phyloP scores from a whole-genome alignment of 2,797 vertebrate species.

The Selene dorsalis region DNA sequence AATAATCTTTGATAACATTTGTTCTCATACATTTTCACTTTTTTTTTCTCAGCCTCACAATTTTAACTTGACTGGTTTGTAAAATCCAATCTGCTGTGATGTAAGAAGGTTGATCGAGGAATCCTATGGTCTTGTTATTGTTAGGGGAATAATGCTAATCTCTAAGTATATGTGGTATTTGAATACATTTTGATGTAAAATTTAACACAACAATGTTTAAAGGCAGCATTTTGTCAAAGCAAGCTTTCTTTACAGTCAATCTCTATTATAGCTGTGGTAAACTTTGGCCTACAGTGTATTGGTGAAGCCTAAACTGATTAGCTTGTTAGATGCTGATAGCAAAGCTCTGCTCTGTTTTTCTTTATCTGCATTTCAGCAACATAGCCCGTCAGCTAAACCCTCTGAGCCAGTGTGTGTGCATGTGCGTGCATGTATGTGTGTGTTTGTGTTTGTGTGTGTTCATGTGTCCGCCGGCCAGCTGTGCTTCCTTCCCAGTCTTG shows the following conservation, averaged over 20 bases:
- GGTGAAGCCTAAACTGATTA: constrained; percentile 76
- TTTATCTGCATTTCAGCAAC: constrained; percentile 78
- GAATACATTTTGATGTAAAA: neutral
- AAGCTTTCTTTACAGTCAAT: constrained; percentile 34
- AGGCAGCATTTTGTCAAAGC: neutral
- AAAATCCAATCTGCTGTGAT: neutral
- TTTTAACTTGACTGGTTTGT: neutral
- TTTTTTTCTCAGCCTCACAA: neutral
- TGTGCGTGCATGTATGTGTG: constrained; percentile 19
- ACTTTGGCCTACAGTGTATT: constrained; percentile 60
- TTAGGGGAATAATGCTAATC: neutral
- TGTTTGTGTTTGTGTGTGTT: constrained; percentile 17
- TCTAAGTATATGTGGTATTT: neutral
- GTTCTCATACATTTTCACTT: neutral
- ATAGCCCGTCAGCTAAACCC: constrained; percentile 67
- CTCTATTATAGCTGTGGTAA: constrained; percentile 46
- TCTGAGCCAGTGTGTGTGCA: constrained; percentile 42
- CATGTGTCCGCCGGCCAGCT: constrained; percentile 61
- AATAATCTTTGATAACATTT: neutral
- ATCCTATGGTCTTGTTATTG: neutral
- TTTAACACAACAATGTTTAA: neutral
- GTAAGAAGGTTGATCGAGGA: neutral
- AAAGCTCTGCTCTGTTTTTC: constrained; percentile 69
- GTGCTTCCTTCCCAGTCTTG: constrained; percentile 54
- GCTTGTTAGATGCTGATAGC: constrained; percentile 74